phyloP scores from a whole-genome alignment of 2,797 vertebrate genomes.

The Melanotaenia pygmaea region DNA sequence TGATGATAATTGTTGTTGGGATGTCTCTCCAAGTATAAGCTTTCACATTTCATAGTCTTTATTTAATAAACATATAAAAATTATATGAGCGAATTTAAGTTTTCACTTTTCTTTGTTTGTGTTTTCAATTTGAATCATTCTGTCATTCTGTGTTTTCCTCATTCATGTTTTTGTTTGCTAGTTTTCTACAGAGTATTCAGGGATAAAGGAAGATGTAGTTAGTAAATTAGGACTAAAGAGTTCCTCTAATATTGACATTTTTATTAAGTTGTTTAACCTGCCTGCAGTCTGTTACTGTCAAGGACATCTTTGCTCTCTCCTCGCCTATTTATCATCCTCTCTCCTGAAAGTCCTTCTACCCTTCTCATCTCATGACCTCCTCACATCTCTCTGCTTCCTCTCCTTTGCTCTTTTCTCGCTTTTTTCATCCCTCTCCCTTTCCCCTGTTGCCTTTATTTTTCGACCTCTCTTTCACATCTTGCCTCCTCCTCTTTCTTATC shows the following conservation, averaged over 20 bases:
- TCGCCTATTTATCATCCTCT: constrained; percentile 27
- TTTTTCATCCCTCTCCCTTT: constrained; percentile 16
- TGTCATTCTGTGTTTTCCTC: not conserved
- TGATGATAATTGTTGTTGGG: not conserved
- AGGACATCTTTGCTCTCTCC: constrained; percentile 35
- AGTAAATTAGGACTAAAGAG: constrained; percentile 43
- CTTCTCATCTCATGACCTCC: constrained; percentile 46
- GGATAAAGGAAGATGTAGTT: constrained; percentile 17
- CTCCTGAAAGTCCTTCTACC: constrained; percentile 25
- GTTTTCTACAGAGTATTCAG: constrained; percentile 17
- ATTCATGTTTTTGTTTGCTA: not conserved
- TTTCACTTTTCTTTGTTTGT: too few species aligned
- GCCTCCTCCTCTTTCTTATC: constrained; percentile 59
- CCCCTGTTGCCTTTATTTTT: constrained; percentile 24
- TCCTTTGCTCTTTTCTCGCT: constrained; percentile 28
- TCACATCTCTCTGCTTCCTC: constrained; percentile 30
- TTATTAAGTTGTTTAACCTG: constrained; percentile 23
- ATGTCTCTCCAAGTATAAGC: not conserved
- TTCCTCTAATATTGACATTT: constrained; percentile 45
- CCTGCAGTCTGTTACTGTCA: constrained; percentile 42
- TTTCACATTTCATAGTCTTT: not conserved
- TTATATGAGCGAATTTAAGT: not conserved
- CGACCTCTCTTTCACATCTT: constrained; percentile 36
- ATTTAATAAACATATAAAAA: not conserved
- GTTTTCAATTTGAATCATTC: not conserved